A percentile compares a stretch with the other conserved stretches of the same genome.
Conservation (phyloP, 2,888 invertebrate genomes). For the Polymixis lichenea region DNA sequence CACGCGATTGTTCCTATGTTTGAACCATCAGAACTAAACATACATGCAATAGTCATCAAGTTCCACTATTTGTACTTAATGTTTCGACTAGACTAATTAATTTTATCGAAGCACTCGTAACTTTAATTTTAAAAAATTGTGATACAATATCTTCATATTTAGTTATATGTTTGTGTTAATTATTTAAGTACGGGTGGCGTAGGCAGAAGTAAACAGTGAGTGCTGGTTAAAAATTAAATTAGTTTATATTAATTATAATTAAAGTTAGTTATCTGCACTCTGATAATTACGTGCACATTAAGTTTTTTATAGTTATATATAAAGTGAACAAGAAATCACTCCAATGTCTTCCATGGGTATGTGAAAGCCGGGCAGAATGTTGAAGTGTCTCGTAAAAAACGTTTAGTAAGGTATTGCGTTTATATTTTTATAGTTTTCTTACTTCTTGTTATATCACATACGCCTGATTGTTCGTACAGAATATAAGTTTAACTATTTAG, state of each 20-base stretch:
- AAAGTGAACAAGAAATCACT: slow-evolving; percentile 75
- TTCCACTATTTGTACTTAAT: slow-evolving; percentile 87
- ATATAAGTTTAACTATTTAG: slow-evolving; percentile 67
- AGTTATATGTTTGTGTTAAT: slow-evolving; percentile 69
- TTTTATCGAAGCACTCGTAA: slow-evolving; percentile 77
- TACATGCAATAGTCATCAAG: slow-evolving; percentile 81
- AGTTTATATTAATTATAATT: slow-evolving; percentile 50
- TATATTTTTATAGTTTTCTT: slow-evolving; percentile 68
- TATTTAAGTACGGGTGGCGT: slow-evolving; percentile 81
- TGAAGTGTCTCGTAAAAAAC: slow-evolving; percentile 59
- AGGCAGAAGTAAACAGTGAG: slow-evolving; percentile 52
- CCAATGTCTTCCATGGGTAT: slow-evolving; percentile 81
- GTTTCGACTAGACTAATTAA: slow-evolving; percentile 76
- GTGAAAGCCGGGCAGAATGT: slow-evolving; percentile 67
- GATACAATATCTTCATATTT: slow-evolving; percentile 84
- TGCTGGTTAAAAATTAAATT: slow-evolving; percentile 57
- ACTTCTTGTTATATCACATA: slow-evolving; percentile 66
- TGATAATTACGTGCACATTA: slow-evolving; percentile 70
- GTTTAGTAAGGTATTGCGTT: slow-evolving; percentile 55
- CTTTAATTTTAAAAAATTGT: slow-evolving; percentile 83
- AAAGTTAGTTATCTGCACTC: slow-evolving; percentile 62
- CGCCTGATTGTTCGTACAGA: slow-evolving; percentile 69
- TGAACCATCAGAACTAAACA: slow-evolving; percentile 79
- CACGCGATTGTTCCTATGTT: slow-evolving; percentile 86
- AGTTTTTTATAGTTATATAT: slow-evolving; percentile 62